phyloP scores from a whole-genome alignment of 1,140 invertebrate species.

The Bombus haemorrhoidalis region DNA sequence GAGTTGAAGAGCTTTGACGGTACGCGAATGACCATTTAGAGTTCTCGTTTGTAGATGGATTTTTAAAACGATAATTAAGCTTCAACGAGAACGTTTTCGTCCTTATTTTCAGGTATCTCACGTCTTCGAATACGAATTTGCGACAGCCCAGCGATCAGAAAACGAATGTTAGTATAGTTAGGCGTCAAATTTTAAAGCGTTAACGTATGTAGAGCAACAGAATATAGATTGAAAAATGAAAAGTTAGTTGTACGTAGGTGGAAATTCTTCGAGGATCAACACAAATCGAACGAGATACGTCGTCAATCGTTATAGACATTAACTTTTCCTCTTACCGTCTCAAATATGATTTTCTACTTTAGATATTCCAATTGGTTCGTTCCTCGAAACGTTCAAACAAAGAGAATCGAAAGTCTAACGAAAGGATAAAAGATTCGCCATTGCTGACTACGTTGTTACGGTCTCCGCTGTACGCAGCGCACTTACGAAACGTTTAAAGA shows the following conservation, averaged over 20 bases:
- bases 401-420: background rate
- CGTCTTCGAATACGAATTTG: no score
- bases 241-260: no score
- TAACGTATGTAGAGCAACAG: no score
- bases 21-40: background rate
- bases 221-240: no score
- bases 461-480: constrained; percentile 18
- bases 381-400: background rate
- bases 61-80: no score
- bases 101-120: fast-evolving
- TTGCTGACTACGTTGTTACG: constrained; percentile 25
- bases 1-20: background rate
- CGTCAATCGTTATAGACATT: background rate
- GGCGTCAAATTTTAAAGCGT: no score
- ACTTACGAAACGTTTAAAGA: constrained; percentile 60
- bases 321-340: background rate
- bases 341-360: constrained; percentile 8
- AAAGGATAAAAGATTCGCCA: background rate
- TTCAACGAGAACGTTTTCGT: background rate
- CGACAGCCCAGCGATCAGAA: no score
- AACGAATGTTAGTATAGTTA: no score
- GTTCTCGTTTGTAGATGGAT: no score
- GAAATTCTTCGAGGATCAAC: background rate
- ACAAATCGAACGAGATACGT: background rate
- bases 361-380: background rate